phyloP scores from a whole-genome alignment of 2,113 vertebrate species.

The Glaucidium brasilianum region DNA sequence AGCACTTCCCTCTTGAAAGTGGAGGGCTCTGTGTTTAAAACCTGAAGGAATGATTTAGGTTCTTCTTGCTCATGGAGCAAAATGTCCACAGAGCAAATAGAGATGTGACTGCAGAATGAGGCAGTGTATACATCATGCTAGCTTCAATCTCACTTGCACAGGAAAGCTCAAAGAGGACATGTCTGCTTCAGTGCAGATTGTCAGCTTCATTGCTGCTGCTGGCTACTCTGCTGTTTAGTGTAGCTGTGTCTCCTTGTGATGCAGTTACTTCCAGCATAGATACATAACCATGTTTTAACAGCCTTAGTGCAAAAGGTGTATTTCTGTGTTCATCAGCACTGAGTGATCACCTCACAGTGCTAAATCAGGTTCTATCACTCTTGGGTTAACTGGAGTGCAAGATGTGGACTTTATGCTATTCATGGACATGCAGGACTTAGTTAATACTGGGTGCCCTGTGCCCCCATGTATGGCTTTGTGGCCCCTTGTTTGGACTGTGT shows the following conservation, averaged over 20 bases:
- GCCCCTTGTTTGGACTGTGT: neutral
- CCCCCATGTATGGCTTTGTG: neutral
- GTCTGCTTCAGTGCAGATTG: neutral
- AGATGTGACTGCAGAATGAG: neutral
- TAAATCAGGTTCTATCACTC: neutral
- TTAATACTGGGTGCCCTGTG: neutral
- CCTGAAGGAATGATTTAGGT: neutral
- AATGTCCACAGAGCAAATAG: neutral
- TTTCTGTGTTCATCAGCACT: neutral
- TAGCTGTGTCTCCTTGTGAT: neutral
- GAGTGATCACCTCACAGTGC: neutral
- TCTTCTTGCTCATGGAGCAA: neutral
- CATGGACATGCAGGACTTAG: neutral
- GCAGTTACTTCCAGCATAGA: neutral
- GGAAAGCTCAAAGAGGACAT: neutral
- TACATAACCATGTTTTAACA: neutral
- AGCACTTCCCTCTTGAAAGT: neutral
- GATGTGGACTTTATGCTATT: neutral
- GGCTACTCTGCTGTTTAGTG: neutral
- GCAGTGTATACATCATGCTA: neutral
- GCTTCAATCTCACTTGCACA: neutral
- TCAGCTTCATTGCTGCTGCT: neutral
- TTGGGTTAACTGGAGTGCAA: neutral
- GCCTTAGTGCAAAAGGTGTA: neutral
- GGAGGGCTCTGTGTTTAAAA: neutral